Percentiles rank a stretch among this genome's conserved stretches.
phyloP scores from a whole-genome alignment of 2,113 vertebrate genomes.

The Desmodus rotundus region DNA sequence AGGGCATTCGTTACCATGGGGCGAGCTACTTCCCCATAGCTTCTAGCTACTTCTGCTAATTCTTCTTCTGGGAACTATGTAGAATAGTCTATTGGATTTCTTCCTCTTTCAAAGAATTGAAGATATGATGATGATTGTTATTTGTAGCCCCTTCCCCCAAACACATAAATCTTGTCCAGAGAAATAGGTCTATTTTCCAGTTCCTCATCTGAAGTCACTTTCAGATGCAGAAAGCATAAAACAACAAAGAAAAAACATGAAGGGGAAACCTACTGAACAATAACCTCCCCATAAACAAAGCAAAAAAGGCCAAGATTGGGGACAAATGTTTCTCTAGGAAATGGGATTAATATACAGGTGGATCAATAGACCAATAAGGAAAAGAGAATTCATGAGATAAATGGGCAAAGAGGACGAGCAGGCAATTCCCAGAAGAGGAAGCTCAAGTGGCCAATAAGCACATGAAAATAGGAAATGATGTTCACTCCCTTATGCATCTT shows the following conservation, averaged over 20 bases:
- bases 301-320: not conserved
- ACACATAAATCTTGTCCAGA: not conserved
- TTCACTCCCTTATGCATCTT: not conserved
- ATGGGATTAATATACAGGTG: not conserved
- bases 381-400: not conserved
- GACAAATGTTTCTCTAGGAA: not conserved
- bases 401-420: not conserved
- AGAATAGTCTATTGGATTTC: not conserved
- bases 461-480: not conserved
- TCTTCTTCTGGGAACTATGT: not conserved
- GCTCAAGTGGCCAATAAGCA: not conserved
- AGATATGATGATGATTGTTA: not conserved
- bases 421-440: not conserved
- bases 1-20: fast-evolving
- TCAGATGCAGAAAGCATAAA: not conserved
- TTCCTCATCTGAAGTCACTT: not conserved
- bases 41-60: not conserved
- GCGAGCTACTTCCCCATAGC: no score
- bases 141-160: fast-evolving
- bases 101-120: not conserved
- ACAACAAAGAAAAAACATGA: not conserved
- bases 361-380: not conserved
- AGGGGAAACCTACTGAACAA: not conserved
- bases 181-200: not conserved
- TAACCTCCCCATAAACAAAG: not conserved